Conservation (phyloP, 2,797 vertebrate species). For the Oryzias sinensis region DNA sequence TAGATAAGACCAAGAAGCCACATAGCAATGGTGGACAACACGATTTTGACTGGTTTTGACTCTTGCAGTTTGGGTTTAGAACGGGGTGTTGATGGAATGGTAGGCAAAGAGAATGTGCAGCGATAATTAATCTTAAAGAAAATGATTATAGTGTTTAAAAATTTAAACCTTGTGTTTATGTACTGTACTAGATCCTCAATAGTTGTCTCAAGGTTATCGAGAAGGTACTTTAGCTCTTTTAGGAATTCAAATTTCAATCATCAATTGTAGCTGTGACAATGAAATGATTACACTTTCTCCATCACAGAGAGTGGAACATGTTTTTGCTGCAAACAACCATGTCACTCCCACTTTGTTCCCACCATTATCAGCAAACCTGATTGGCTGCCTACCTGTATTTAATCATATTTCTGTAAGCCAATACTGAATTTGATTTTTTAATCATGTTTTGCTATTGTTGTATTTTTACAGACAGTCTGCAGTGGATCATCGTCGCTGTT, state of each 20-base stretch:
- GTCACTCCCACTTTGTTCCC: neutral
- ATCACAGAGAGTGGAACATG: too few relatives aligned
- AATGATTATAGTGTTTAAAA: neutral
- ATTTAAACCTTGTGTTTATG: neutral
- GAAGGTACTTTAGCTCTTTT: neutral
- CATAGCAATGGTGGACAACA: neutral
- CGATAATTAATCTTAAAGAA: neutral
- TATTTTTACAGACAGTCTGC: neutral
- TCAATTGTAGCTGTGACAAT: conserved; percentile 4
- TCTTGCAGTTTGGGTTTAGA: conserved; percentile 9
- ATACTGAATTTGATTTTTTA: too few relatives aligned
- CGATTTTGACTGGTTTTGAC: neutral
- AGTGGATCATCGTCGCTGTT: too few relatives aligned
- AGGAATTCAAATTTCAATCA: too few relatives aligned
- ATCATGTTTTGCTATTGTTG: neutral
- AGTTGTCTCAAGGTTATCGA: conserved; percentile 4
- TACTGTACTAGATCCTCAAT: conserved; percentile 6
- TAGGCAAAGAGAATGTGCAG: neutral
- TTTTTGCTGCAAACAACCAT: neutral
- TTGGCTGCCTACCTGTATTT: too few relatives aligned
- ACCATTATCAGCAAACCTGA: neutral
- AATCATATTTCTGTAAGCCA: neutral
- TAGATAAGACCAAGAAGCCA: neutral
- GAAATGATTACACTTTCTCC: too few relatives aligned
- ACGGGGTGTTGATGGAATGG: neutral